Evolutionary conservation across 2,888 invertebrate species (phyloP), one percentile per base, ranked within the genome.

Genomic region (Tipula unca): DNA sequence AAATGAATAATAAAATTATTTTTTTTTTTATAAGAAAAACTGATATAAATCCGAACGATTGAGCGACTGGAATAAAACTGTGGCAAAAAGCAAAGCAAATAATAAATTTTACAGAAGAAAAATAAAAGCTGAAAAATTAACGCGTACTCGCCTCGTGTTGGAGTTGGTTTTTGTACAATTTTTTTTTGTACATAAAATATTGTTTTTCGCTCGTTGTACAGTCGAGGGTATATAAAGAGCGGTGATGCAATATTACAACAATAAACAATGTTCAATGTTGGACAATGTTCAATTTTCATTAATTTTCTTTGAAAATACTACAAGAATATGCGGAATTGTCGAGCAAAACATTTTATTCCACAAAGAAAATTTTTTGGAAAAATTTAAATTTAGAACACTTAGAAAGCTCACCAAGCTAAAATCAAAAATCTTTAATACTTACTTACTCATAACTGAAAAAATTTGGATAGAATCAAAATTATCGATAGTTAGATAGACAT

Each of bases 31-130:
- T 17, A 48, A 48, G 48, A 69, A 25, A 69, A 69, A 69, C 20
- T 69, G 69, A 69, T 69, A 69, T 69, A 69, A 69, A 69, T 69
- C 69, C 69, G 69, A 69, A 25, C 69, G 69, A 69, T 20, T 69
- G 69, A 69, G 69, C 69, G 69, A 69, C 69, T 69, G 69, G 69
- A 69, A 69, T 69, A 69, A 69, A 69, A 69, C 69, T 69, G 69
- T 69, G 69, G 69, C 69, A 69, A 69, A 69, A 69, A 69, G 25
- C 69, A 69, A 69, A 69, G 69, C 69, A 69, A 69, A 69, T 17
- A 54, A 54, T 54, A 54, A 17, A 54, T 54, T 69, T 69, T 69
- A 69, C 25, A 69, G 69, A 69, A 69, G 69, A 69, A 69, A 69
- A 69, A 20, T 69, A 69, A 69, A 69, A 69, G 69, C 25, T 69